Conservation (phyloP, 2,888 invertebrate genomes). For the Drosophila kokeensis region DNA sequence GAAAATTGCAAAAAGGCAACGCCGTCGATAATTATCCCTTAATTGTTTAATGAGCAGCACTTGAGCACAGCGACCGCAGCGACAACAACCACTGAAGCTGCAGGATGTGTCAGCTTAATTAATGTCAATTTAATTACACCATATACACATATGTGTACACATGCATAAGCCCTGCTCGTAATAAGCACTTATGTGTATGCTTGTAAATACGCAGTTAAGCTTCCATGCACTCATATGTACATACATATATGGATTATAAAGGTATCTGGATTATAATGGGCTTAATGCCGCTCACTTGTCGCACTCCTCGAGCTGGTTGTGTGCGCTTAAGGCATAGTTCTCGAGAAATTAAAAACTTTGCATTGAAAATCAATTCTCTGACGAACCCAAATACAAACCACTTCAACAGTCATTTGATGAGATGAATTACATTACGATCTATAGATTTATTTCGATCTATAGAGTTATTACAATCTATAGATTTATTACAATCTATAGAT, state of each 20-base stretch:
- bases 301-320: background rate
- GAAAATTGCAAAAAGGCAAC: conserved; percentile 81
- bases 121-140: conserved; percentile 77
- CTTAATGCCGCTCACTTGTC: conserved; percentile 11
- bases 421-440: background rate
- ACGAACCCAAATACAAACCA: background rate
- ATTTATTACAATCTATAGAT: background rate
- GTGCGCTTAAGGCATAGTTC: background rate
- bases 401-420: background rate
- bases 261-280: conserved; percentile 15
- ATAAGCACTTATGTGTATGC: background rate
- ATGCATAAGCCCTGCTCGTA: background rate
- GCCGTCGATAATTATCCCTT: conserved; percentile 78
- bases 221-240: background rate
- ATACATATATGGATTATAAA: conserved; percentile 9
- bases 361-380: too few relatives aligned
- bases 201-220: background rate
- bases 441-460: background rate
- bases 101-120: conserved; percentile 72
- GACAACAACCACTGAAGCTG: conserved; percentile 32
- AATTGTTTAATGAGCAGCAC: conserved; percentile 81
- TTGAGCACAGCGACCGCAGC: conserved; percentile 50
- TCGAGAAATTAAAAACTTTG: background rate
- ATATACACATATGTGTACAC: conserved; percentile 16
- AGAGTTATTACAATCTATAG: too few relatives aligned